These are phyloP conservation scores for Labeo rohita DNA, from an alignment of 2,113 vertebrate genomes.

Conservation along the genomic window DNA sequence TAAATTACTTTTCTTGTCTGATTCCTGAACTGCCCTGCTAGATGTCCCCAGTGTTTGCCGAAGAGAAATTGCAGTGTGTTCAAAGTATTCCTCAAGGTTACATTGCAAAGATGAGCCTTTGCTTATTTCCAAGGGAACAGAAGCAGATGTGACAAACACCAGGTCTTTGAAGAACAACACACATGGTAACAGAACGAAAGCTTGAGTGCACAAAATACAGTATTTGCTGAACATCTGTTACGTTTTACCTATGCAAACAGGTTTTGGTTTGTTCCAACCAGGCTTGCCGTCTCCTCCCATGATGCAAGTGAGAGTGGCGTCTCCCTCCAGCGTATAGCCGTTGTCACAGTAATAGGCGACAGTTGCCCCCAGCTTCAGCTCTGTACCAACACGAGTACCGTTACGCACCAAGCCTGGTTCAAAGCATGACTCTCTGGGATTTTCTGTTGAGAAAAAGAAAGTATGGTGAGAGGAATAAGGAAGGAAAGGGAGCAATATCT, in stretches of 20 bases:
- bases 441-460: constrained; percentile 78
- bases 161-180: constrained; percentile 55
- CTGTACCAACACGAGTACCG: constrained; percentile 85
- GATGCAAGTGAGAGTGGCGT: constrained; percentile 87
- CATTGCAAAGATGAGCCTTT: constrained; percentile 53
- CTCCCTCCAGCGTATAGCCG: constrained; percentile 90
- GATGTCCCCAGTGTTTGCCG: constrained; percentile 71
- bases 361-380: constrained; percentile 91
- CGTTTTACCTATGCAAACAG: constrained; percentile 88
- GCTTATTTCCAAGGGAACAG: constrained; percentile 37
- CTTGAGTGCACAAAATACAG: neutral
- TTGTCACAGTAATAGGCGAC: constrained; percentile 93
- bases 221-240: neutral
- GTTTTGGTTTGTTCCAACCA: constrained; percentile 89
- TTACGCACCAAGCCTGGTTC: constrained; percentile 92
- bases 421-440: constrained; percentile 97
- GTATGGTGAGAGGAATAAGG: constrained; percentile 54
- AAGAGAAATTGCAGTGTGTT: constrained; percentile 75
- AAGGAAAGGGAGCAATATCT: neutral
- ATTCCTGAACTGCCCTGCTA: constrained; percentile 67
- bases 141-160: constrained; percentile 38
- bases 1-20: constrained; percentile 79
- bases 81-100: constrained; percentile 72
- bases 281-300: constrained; percentile 93
- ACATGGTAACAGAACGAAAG: neutral